phyloP scores from a whole-genome alignment of 2,888 invertebrate species.

The Iselma pallidipennis region DNA sequence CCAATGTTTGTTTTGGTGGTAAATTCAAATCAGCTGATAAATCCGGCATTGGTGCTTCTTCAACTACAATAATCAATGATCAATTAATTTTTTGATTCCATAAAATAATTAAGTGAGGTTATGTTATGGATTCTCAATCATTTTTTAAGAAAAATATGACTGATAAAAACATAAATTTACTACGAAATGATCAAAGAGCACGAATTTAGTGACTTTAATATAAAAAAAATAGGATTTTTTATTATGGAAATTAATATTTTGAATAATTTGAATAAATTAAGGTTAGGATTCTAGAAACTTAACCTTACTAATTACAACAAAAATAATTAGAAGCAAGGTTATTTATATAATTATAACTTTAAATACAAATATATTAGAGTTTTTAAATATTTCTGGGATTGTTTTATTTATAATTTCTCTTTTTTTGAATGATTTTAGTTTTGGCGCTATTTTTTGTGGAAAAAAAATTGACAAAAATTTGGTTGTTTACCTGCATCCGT shows the following conservation, averaged over 20 bases:
- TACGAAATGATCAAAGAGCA: no score
- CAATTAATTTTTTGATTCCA: not conserved
- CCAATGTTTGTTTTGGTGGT: slow-evolving; percentile 41
- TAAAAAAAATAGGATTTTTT: not conserved
- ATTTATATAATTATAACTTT: no score
- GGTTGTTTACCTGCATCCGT: not conserved
- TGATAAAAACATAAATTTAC: not conserved
- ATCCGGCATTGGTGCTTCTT: slow-evolving; percentile 5
- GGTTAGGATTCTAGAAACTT: not conserved
- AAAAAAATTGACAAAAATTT: no score
- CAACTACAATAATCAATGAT: not conserved
- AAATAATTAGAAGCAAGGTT: no score
- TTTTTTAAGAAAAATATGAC: not conserved
- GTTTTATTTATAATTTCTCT: no score
- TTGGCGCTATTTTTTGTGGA: no score
- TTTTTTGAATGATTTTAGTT: no score
- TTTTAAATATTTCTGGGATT: no score
- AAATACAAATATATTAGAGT: no score
- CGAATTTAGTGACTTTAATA: no score
- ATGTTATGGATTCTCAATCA: not conserved
- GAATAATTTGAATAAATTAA: not conserved
- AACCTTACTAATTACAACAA: not conserved
- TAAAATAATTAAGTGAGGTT: not conserved
- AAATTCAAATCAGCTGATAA: slow-evolving; percentile 23
- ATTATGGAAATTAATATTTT: not conserved